Evolutionary conservation across 2,113 vertebrate species (phyloP).

Genomic region (Dicentrarchus labrax): DNA sequence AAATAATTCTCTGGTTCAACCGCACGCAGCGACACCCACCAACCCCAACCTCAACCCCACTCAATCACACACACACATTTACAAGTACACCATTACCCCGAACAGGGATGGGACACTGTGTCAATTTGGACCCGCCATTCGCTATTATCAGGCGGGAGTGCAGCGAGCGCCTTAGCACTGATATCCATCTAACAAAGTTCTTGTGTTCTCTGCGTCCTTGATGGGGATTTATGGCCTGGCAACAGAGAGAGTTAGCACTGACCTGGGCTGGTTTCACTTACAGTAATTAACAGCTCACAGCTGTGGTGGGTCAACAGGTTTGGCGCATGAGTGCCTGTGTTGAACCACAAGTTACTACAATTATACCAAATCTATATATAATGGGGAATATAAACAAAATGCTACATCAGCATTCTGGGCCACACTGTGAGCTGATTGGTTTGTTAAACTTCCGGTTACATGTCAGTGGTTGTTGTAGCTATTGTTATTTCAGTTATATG

Average conservation of each 20-base stretch:
- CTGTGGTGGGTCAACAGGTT: not conserved
- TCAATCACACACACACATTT: not conserved
- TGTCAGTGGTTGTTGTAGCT: not conserved
- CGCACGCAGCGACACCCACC: conserved; percentile 3
- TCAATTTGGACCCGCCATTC: conserved; percentile 43
- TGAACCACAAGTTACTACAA: not conserved
- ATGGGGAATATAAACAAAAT: not conserved
- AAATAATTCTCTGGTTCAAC: conserved; percentile 55
- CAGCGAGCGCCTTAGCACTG: conserved; percentile 14
- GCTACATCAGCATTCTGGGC: not conserved
- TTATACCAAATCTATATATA: not conserved
- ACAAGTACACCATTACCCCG: conserved; percentile 13
- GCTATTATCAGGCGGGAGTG: conserved; percentile 5
- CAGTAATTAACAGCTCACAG: not conserved
- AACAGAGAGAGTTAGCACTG: conserved; percentile 2
- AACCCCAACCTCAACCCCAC: not conserved
- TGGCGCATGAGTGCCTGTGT: not conserved
- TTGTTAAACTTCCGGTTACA: not conserved
- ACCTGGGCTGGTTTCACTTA: not conserved
- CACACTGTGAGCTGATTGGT: not conserved
- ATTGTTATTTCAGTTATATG: not conserved
- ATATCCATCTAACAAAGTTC: conserved; percentile 49
- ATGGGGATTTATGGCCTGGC: conserved; percentile 45
- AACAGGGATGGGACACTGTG: conserved; percentile 25
- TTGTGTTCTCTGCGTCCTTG: conserved; percentile 53